Percentiles rank a stretch among this genome's conserved stretches.
These are phyloP conservation scores for Sphaerodactylus townsendi DNA, from an alignment of 2,113 vertebrate genomes.

Conservation along the genomic window DNA sequence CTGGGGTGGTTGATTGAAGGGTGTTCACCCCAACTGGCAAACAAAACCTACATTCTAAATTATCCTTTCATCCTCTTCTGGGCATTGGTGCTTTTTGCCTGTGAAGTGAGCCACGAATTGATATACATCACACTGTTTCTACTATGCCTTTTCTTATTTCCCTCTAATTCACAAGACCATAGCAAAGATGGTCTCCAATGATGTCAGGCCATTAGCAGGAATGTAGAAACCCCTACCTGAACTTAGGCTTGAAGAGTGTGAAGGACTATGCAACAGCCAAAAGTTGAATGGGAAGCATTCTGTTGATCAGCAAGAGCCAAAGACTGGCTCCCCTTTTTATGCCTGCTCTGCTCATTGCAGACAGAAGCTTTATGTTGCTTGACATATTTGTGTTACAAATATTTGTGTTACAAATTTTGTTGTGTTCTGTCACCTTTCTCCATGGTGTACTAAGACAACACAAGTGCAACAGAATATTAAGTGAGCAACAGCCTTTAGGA, in stretches of 20 bases:
- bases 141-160: too few relatives aligned
- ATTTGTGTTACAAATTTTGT: background rate
- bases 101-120: background rate
- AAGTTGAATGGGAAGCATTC: background rate
- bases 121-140: too few relatives aligned
- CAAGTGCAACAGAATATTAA: background rate
- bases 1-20: background rate
- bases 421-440: too few relatives aligned
- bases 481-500: too few relatives aligned
- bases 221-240: background rate
- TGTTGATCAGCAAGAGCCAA: background rate
- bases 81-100: background rate
- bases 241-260: too few relatives aligned
- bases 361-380: background rate
- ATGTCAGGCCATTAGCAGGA: background rate
- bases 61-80: background rate
- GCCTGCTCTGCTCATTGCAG: background rate
- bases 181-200: too few relatives aligned
- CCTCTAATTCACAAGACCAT: too few relatives aligned
- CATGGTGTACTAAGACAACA: too few relatives aligned
- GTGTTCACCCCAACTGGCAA: background rate
- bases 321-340: background rate
- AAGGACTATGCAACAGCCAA: background rate
- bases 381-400: background rate
- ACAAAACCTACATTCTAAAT: background rate